Conservation (phyloP, 1,140 invertebrate species). For the Drosophila asahinai region DNA sequence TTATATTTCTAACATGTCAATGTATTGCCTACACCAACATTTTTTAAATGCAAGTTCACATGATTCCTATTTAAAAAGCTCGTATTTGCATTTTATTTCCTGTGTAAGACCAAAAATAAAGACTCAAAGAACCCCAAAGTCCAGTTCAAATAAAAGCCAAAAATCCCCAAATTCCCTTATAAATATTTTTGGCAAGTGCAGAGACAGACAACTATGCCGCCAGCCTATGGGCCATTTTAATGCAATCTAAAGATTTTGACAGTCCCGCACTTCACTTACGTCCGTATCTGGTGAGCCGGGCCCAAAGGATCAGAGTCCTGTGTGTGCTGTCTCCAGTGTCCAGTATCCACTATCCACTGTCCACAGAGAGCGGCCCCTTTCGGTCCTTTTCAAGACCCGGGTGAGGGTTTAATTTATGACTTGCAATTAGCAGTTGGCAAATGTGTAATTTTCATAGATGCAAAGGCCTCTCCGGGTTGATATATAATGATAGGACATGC, state of each 20-base stretch:
- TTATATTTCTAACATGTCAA: too few relatives aligned
- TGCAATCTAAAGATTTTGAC: constrained; percentile 76
- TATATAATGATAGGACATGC: constrained; percentile 55
- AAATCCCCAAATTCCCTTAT: background rate
- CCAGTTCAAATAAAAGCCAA: background rate
- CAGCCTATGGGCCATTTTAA: constrained; percentile 50
- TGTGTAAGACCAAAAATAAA: too few relatives aligned
- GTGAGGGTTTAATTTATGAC: constrained; percentile 69
- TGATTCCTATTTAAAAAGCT: too few relatives aligned
- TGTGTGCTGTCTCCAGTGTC: constrained; percentile 14
- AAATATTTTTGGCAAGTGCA: constrained; percentile 16
- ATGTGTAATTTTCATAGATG: constrained; percentile 73
- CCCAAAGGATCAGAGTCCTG: constrained; percentile 24
- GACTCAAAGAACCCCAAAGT: background rate
- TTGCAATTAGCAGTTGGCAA: constrained; percentile 80
- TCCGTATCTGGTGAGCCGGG: constrained; percentile 11
- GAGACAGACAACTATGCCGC: constrained; percentile 37
- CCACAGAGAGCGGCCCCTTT: background rate
- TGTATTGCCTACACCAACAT: too few relatives aligned
- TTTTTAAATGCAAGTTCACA: too few relatives aligned
- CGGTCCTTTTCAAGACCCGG: constrained; percentile 20
- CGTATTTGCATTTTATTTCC: too few relatives aligned
- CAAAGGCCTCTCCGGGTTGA: constrained; percentile 29
- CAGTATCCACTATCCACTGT: constrained; percentile 9
- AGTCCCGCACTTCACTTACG: constrained; percentile 49